These are phyloP conservation scores for Temnopleurus reevesii DNA, from an alignment of 53 echinoderm and acorn worm genomes.

Conservation along the genomic window DNA sequence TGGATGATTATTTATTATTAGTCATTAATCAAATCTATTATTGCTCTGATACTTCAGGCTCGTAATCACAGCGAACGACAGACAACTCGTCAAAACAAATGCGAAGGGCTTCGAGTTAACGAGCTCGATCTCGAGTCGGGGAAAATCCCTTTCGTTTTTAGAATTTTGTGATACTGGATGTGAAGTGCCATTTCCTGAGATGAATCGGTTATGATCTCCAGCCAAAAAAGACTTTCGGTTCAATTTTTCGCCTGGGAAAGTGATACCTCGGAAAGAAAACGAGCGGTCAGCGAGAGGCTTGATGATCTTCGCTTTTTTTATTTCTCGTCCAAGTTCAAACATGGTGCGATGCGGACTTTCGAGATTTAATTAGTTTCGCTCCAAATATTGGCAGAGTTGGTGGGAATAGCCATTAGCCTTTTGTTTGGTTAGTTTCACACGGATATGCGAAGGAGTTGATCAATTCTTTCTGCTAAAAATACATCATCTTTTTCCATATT, in stretches of 20 bases:
- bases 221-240: neutral
- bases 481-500: too few species aligned
- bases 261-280: neutral
- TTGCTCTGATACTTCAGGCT: too few species aligned
- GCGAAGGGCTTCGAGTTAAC: neutral
- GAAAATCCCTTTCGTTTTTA: slow-evolving; percentile 21
- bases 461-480: too few species aligned
- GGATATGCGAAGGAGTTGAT: too few species aligned
- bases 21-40: too few species aligned
- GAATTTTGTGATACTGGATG: neutral
- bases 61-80: too few species aligned
- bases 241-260: neutral
- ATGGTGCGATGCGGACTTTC: too few species aligned
- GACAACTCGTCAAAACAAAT: neutral
- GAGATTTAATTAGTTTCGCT: neutral
- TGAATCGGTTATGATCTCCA: neutral
- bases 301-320: neutral
- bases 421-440: too few species aligned
- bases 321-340: slow-evolving; percentile 38
- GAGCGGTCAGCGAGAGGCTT: neutral
- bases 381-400: neutral
- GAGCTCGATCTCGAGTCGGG: neutral
- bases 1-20: too few species aligned
- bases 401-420: too few species aligned
- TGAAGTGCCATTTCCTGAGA: neutral